phyloP scores from a whole-genome alignment of 2,113 vertebrate species.

The Pangasianodon hypophthalmus region DNA sequence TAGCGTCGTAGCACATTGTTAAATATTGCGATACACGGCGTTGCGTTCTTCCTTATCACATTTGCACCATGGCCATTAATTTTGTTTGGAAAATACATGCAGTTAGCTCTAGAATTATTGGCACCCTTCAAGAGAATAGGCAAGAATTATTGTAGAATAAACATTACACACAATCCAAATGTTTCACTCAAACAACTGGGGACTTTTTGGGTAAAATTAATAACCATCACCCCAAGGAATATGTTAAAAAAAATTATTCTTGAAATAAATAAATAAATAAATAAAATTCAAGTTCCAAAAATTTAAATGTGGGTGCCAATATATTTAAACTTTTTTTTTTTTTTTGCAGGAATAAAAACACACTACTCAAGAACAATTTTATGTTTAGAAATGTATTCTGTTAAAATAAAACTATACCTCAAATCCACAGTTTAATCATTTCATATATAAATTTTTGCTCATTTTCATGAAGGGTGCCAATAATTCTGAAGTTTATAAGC shows the following conservation, averaged over 20 bases:
- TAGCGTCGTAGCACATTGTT: background rate
- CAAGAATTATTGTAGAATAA: background rate
- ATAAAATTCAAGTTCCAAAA: background rate
- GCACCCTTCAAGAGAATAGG: background rate
- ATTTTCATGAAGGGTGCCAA: constrained; percentile 9
- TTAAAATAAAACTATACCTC: background rate
- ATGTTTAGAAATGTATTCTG: background rate
- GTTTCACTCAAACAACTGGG: background rate
- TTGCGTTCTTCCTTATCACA: background rate
- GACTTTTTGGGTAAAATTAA: background rate
- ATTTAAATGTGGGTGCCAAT: background rate
- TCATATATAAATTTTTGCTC: background rate
- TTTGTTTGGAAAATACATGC: background rate
- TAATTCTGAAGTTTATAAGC: background rate
- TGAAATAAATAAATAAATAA: too few species aligned
- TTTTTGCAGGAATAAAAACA: background rate
- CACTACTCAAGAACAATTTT: background rate
- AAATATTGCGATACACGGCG: background rate
- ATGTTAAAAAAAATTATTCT: too few species aligned
- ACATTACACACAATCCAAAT: background rate
- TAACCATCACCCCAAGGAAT: background rate
- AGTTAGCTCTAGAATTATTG: background rate
- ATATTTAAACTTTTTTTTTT: background rate
- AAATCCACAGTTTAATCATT: background rate
- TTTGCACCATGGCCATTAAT: background rate